Percentiles rank a stretch among this genome's conserved stretches.
Evolutionary conservation across 2,113 vertebrate genomes (phyloP).

Genomic region (Phalacrocorax pelagicus): DNA sequence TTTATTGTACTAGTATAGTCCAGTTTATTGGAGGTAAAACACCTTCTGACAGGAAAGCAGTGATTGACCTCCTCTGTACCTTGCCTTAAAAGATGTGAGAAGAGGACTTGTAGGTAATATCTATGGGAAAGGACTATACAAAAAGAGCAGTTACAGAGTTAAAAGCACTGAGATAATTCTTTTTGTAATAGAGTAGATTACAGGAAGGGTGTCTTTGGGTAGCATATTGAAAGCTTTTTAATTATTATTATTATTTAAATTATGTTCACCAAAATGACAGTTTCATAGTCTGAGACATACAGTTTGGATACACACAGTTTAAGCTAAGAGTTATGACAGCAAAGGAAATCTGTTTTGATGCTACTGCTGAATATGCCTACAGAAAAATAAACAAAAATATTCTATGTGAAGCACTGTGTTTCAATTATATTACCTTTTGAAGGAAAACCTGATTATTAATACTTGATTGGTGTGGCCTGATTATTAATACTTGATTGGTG

Average conservation of each 20-base stretch:
- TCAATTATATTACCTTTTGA: background rate
- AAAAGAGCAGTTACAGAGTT: background rate
- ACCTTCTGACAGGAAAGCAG: background rate
- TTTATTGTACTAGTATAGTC: background rate
- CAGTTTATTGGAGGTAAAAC: background rate
- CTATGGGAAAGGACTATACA: background rate
- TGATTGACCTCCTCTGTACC: background rate
- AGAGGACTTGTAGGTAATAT: background rate
- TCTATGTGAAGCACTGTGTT: background rate
- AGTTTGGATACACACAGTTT: background rate
- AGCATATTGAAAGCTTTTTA: background rate
- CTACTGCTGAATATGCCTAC: background rate
- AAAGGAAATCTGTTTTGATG: background rate
- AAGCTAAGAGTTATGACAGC: background rate
- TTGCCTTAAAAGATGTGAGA: background rate
- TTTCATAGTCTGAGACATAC: background rate
- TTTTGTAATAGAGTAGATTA: background rate
- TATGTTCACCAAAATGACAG: background rate
- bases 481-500: background rate
- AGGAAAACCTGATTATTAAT: background rate
- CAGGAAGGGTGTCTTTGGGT: background rate
- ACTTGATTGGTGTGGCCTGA: background rate
- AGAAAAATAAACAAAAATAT: background rate
- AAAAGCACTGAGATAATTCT: background rate
- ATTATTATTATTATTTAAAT: background rate